These are phyloP conservation scores for Pollachius pollachius DNA, from an alignment of 2,113 vertebrate genomes.

Conservation along the genomic window DNA sequence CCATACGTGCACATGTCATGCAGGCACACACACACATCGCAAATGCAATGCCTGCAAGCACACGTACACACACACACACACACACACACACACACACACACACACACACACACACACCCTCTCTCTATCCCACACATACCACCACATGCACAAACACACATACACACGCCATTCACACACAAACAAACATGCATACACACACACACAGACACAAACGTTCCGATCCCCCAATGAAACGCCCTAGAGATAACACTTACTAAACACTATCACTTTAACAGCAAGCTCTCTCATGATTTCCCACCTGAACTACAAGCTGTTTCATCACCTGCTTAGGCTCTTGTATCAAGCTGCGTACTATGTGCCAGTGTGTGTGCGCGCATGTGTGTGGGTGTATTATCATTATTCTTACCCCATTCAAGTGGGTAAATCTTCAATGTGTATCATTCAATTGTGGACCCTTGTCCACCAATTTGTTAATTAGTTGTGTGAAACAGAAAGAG, in stretches of 20 bases:
- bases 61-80: not conserved
- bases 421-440: not conserved
- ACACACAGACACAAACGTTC: slow-evolving; percentile 6
- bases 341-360: not conserved
- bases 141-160: not conserved
- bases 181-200: not conserved
- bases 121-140: not conserved
- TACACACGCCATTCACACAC: not conserved
- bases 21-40: not conserved
- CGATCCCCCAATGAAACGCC: no score
- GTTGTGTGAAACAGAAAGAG: not conserved
- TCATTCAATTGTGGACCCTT: not conserved
- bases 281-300: not conserved
- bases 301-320: slow-evolving; percentile 56
- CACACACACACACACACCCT: not conserved
- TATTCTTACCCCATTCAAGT: slow-evolving; percentile 18
- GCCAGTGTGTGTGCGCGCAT: not conserved
- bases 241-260: slow-evolving; percentile 26
- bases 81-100: slow-evolving; percentile 2
- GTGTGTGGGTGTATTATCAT: not conserved
- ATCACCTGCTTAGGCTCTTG: slow-evolving; percentile 36
- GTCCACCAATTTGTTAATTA: not conserved
- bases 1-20: not conserved
- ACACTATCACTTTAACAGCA: slow-evolving; percentile 27
- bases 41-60: not conserved